Percentiles rank a stretch among this genome's conserved stretches.
These are phyloP conservation scores for Onthophagus taurus DNA, from an alignment of 1,140 invertebrate genomes.

Conservation along the genomic window DNA sequence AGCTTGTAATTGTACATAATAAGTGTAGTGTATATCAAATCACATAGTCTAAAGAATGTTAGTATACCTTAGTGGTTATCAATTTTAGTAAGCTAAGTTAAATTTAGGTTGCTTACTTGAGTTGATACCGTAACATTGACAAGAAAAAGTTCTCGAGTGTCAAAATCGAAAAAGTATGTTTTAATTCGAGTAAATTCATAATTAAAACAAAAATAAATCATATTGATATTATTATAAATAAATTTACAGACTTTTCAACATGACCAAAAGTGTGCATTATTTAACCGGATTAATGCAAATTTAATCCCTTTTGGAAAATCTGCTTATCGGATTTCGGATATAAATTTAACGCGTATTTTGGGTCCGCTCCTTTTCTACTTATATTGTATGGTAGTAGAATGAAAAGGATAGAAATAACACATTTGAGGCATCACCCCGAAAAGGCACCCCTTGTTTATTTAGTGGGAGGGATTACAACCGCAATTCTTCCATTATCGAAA, in stretches of 20 bases:
- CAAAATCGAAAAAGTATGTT: too few relatives aligned
- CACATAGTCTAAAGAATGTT: too few relatives aligned
- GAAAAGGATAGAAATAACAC: background rate
- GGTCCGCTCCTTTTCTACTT: background rate
- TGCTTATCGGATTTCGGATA: conserved; percentile 9
- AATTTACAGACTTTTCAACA: conserved; percentile 10
- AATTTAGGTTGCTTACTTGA: too few relatives aligned
- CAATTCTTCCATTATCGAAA: conserved; percentile 9
- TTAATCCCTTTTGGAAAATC: conserved; percentile 7
- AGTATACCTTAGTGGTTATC: too few relatives aligned
- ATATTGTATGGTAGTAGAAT: background rate
- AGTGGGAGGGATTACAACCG: conserved; percentile 9
- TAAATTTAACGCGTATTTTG: conserved; percentile 3
- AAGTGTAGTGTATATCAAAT: too few relatives aligned
- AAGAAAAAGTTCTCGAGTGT: too few relatives aligned
- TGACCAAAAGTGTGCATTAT: conserved; percentile 1
- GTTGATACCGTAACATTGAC: too few relatives aligned
- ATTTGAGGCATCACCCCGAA: background rate
- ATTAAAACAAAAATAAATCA: too few relatives aligned
- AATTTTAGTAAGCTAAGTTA: too few relatives aligned
- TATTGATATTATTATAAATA: too few relatives aligned
- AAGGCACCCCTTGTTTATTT: conserved; percentile 11
- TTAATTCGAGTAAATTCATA: too few relatives aligned
- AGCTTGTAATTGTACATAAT: too few relatives aligned
- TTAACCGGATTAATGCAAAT: conserved; percentile 13